Evolutionary conservation across 2,888 invertebrate genomes (phyloP), one percentile per base, ranked within the genome.

Genomic region (Eupithecia insigniata): DNA sequence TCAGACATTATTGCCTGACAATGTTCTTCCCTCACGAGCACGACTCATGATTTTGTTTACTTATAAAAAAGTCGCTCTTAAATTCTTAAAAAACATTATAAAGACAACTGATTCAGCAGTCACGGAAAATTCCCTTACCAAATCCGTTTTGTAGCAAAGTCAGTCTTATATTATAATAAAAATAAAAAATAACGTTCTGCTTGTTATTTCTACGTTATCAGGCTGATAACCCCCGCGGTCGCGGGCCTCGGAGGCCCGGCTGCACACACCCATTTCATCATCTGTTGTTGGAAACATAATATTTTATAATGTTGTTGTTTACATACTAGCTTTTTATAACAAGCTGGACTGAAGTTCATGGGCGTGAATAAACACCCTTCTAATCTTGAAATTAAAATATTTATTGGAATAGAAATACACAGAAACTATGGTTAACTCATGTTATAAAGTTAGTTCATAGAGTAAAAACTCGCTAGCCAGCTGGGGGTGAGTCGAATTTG

Each of bases 231-330:
- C 73, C 39, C 2, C 34, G 60, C 12, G 51, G 22, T 14, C 14
- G 14, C 4, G 26, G 26, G 55, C 55, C n/a, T 30, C 67, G 46
- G 65, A 71, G 74, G 74, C 74, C 71, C 74, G 74, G 51, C 69
- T 43, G 46, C 69, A 74, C 74, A 72, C 74, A 65, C 70, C 68
- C 65, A 62, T 71, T 74, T 71, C 74, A 74, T 71, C 69, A 71
- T 51, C 30, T 66, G 64, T 51, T 51, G 39, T 65, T 64, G 65
- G 60, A 67, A 70, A 61, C 61, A 67, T 51, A n/a, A 7, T 39
- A 39, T 34, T 10, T 34, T 39, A 39, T n/a, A n/a, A n/a, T n/a
- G n/a, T n/a, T n/a, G n/a, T n/a, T n/a, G n/a, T n/a, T n/a, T n/a
- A n/a, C n/a, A n/a, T n/a, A n/a, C n/a, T n/a, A n/a, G n/a, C n/a